Conservation (phyloP, 2,888 invertebrate genomes). For the Acleris laterana region DNA sequence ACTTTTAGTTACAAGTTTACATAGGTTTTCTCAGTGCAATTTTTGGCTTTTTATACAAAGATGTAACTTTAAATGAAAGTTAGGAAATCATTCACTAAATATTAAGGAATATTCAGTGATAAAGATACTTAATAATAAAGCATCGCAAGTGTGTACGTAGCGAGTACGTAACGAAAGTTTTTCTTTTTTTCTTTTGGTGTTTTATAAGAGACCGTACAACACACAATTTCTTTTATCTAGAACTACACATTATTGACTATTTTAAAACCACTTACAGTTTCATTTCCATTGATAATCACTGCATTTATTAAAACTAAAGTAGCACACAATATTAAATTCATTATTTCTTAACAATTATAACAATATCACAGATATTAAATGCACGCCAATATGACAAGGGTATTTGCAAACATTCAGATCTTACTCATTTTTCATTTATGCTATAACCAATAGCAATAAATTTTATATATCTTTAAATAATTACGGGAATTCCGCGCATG, state of each 20-base stretch:
- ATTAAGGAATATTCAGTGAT: too few species aligned
- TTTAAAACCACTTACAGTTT: slow-evolving; percentile 51
- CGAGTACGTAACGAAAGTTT: background rate
- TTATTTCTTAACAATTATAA: slow-evolving; percentile 47
- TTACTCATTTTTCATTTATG: slow-evolving; percentile 15
- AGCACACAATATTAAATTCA: slow-evolving; percentile 53
- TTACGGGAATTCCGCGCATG: slow-evolving; percentile 24
- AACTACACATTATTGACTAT: background rate
- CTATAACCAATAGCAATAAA: slow-evolving; percentile 1
- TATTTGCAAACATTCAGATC: slow-evolving; percentile 11
- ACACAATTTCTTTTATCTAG: too few species aligned
- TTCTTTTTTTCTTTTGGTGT: background rate
- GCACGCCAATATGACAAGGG: slow-evolving; percentile 38
- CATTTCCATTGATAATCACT: slow-evolving; percentile 47
- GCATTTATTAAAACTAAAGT: slow-evolving; percentile 48
- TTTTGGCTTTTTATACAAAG: background rate
- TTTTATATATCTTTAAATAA: slow-evolving; percentile 17
- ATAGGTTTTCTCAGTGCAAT: background rate
- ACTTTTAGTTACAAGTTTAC: background rate
- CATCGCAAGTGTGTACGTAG: background rate
- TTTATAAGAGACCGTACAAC: too few species aligned
- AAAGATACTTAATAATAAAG: too few species aligned
- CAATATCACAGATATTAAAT: slow-evolving; percentile 58
- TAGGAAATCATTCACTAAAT: too few species aligned
- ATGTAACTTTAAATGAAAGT: too few species aligned